Conservation (phyloP, 2,888 invertebrate species). For the Acanthoscelides obtectus region DNA sequence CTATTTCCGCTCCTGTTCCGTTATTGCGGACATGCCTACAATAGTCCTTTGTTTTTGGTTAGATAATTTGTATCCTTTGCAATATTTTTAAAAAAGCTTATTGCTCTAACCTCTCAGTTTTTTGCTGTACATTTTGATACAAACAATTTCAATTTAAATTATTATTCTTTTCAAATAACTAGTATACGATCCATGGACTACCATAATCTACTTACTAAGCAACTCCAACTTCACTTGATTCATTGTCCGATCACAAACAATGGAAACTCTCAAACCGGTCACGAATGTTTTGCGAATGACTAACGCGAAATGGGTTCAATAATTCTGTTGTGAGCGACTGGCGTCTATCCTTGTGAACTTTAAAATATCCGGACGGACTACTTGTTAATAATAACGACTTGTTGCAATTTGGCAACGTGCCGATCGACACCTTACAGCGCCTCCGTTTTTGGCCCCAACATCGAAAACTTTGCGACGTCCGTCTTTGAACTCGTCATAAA, state of each 20-base stretch:
- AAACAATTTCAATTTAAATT: too few relatives aligned
- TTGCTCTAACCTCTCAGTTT: too few relatives aligned
- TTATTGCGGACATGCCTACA: too few relatives aligned
- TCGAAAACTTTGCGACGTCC: not conserved
- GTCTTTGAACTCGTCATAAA: not conserved
- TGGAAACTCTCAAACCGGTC: not conserved
- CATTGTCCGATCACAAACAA: not conserved
- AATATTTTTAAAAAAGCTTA: too few relatives aligned
- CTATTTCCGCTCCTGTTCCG: too few relatives aligned
- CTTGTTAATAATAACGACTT: constrained; percentile 27
- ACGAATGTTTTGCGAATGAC: not conserved
- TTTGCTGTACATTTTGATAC: too few relatives aligned
- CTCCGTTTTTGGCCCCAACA: constrained; percentile 31
- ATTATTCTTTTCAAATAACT: too few relatives aligned
- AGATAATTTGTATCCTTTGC: too few relatives aligned
- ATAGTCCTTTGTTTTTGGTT: too few relatives aligned
- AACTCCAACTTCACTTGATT: not conserved
- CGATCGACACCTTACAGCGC: constrained; percentile 43
- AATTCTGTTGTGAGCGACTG: not conserved
- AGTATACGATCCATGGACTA: too few relatives aligned
- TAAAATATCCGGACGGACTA: not conserved
- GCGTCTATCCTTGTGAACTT: not conserved
- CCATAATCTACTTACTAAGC: not conserved
- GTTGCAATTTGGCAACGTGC: constrained; percentile 44
- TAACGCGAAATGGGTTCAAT: not conserved